phyloP scores from a whole-genome alignment of 2,888 invertebrate species.

The Charanyca ferruginea region DNA sequence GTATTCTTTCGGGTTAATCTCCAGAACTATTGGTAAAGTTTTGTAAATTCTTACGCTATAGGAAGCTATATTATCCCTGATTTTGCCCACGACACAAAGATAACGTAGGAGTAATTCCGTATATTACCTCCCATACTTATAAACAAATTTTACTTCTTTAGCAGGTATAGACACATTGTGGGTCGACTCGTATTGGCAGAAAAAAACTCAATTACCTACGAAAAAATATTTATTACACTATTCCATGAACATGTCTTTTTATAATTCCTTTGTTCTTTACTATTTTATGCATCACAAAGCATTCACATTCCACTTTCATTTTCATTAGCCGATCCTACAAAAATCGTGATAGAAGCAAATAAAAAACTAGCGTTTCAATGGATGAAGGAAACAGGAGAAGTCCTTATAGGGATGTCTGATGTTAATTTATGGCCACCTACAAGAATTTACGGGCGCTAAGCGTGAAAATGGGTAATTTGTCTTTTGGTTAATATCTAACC shows the following conservation, averaged over 20 bases:
- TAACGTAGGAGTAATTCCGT: too few relatives aligned
- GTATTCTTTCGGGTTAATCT: too few relatives aligned
- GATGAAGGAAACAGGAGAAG: constrained; percentile 52
- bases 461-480: constrained; percentile 85
- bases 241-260: neutral
- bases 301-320: constrained; percentile 15
- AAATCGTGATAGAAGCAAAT: constrained; percentile 56
- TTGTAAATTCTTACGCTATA: too few relatives aligned
- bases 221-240: too few relatives aligned
- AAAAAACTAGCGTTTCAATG: constrained; percentile 50
- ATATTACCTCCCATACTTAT: too few relatives aligned
- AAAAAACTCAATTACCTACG: too few relatives aligned
- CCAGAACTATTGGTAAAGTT: too few relatives aligned
- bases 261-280: constrained; percentile 15
- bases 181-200: too few relatives aligned
- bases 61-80: too few relatives aligned
- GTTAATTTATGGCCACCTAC: constrained; percentile 75
- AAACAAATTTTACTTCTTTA: too few relatives aligned
- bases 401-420: constrained; percentile 65
- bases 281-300: constrained; percentile 1
- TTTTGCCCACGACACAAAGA: too few relatives aligned
- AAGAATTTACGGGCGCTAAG: constrained; percentile 82
- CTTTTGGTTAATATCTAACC: constrained; percentile 81
- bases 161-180: too few relatives aligned
- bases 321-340: constrained; percentile 49